Evolutionary conservation across 2,113 vertebrate species (phyloP), one percentile per base, ranked within the genome.

Genomic region (Labrus mixtus): DNA sequence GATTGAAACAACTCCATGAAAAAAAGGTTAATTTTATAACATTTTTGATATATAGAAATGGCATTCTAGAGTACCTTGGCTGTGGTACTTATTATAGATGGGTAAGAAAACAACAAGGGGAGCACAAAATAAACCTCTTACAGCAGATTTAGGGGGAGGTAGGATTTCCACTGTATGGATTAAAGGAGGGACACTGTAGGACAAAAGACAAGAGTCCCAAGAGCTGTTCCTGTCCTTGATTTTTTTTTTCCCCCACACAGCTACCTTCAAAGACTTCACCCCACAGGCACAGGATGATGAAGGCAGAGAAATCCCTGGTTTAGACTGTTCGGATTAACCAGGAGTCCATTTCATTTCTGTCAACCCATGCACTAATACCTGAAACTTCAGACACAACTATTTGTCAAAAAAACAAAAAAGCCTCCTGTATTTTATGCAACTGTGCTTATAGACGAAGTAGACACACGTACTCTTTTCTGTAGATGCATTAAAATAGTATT

Each of bases 11-110:
- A 96, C 94, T 96, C 95, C 95, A 92, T 76, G 10, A 20, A 36
- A 20, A 19, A 10, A 45, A 10, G 25, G 10, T 15, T 29, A 22
- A 68, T 53, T 53, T 50, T 66, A 51, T 20, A 22, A 65, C 90
- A 17, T 78, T 48, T 75, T 65, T 84, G 46, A 48, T 72, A 48
- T 36, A 8, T 73, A 50, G 79, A 51, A 51, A 92, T 91, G 91
- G 88, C 64, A 68, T 70, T 85, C 93, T 90, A 89, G 85, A 95
- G 95, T 95, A 93, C 95, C 90, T 94, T 95, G 93, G 95, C 50
- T 68, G 51, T 75, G 37, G 56, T 76, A 20, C 25, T 93, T 93
- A 92, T 94, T 96, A 91, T 87, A 93, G 48, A 64, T 54, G 17
- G 36, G 58, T 69, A 41, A 45, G n/a, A 67, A 53, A 79, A 66